A percentile compares a stretch with the other conserved stretches of the same genome.
phyloP scores from a whole-genome alignment of 1,140 invertebrate genomes.

The Drosophila yakuba region DNA sequence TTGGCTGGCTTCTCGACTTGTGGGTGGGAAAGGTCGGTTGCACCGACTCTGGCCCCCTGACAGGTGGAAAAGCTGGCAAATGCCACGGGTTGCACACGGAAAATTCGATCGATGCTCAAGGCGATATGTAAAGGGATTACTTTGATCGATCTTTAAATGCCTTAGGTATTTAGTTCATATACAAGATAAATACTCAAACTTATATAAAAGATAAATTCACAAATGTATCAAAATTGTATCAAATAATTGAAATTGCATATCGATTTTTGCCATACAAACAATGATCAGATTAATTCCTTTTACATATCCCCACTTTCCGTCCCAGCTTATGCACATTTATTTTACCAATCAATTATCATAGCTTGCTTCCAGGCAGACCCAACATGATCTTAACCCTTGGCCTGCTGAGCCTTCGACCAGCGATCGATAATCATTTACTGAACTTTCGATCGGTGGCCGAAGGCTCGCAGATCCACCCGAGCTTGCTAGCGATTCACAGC shows the following conservation, averaged over 20 bases:
- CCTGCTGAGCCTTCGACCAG: constrained; percentile 39
- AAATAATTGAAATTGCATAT: neutral
- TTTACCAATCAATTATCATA: constrained; percentile 48
- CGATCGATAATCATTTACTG: constrained; percentile 23
- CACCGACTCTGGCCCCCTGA: constrained; percentile 3
- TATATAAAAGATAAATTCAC: too few species aligned
- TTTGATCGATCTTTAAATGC: neutral
- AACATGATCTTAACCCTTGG: constrained; percentile 49
- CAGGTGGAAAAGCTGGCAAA: constrained; percentile 44
- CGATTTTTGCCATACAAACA: too few species aligned
- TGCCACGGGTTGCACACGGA: constrained; percentile 40
- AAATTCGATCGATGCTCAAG: constrained; percentile 13
- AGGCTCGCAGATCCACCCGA: constrained; percentile 23
- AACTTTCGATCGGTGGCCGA: constrained; percentile 14
- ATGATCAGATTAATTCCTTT: too few species aligned
- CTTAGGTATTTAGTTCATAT: too few species aligned
- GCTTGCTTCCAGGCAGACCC: constrained; percentile 65
- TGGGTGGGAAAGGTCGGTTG: constrained; percentile 31
- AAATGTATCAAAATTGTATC: too few species aligned
- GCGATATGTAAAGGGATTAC: constrained; percentile 5
- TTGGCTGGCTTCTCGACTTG: constrained; percentile 47
- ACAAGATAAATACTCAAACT: too few species aligned
- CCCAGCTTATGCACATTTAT: constrained; percentile 19
- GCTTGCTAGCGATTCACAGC: constrained; percentile 52
- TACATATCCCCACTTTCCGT: neutral